Evolutionary conservation across 2,888 invertebrate species (phyloP), one percentile per base, ranked within the genome.

Genomic region (Lypha dubia): DNA sequence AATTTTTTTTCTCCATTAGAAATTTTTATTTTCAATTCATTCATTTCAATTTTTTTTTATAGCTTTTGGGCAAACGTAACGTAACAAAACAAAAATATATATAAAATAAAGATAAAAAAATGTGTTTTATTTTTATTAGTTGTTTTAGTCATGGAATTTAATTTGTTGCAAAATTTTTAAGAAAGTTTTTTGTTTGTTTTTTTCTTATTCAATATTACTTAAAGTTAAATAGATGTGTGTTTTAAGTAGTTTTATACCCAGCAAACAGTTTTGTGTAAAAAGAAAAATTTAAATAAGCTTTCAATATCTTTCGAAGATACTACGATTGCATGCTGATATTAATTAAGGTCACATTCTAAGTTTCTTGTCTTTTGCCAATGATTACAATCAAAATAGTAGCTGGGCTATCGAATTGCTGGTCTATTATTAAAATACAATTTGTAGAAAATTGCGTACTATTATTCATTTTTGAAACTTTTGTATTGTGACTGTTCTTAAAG

Each of bases 1-100:
- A 49, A 28, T 35, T 49, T 32, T 13, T 7, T 35, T 49, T 1
- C n/a, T 1, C n/a, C 3, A 28, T 41, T 49, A 24, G 32, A 67
- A 67, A 67, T 49, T 20, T 51, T 49, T 51, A n/a, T 51, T 51
- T 15, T 49, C 22, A 68, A 22, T 38, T 22, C 51, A 68, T 38
- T 28, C 5, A 28, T 28, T 28, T 28, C 2, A 4, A 28, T 28
- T 28, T n/a, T 51, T 68, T n/a, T 51, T 68, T 35, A 49, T 67
- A n/a, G n/a, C 2, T 68, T n/a, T 38, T 15, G 1, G 35, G 1
- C 20, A 4, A 46, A 24, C n/a, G 28, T 9, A 46, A 24, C n/a
- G 28, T 9, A n/a, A 20, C 1, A 53, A 68, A 22, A 13, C 24
- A 46, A 46, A 67, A 68, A n/a, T 68, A 20, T 22, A 20, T 38